A percentile compares a stretch with the other conserved stretches of the same genome.
Evolutionary conservation across 2,113 vertebrate species (phyloP).

Genomic region (Anseranas semipalmata): DNA sequence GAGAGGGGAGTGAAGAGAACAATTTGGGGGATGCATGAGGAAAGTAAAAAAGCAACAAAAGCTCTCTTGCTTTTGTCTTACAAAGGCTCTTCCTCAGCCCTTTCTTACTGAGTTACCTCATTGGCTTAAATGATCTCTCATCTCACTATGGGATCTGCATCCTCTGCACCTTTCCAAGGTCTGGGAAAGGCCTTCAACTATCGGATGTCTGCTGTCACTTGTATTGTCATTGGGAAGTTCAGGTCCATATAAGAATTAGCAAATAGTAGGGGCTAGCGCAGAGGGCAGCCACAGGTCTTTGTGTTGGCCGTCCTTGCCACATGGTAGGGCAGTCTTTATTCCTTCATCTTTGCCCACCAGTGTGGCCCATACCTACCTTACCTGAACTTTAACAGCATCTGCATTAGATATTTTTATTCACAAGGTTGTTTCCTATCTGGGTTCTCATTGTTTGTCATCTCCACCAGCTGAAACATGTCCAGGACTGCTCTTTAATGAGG

Average conservation of each 20-base stretch:
- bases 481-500: neutral
- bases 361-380: neutral
- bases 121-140: neutral
- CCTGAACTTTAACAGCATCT: neutral
- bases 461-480: neutral
- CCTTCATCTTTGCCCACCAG: neutral
- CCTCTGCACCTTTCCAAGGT: neutral
- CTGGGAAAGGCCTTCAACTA: neutral
- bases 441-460: neutral
- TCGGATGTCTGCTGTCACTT: neutral
- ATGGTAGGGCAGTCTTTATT: neutral
- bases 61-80: neutral
- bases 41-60: neutral
- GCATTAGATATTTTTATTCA: neutral
- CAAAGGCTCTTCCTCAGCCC: neutral
- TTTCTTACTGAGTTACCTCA: neutral
- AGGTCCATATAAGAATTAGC: neutral
- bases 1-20: neutral
- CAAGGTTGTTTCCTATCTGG: neutral
- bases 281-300: fast-evolving
- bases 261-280: neutral
- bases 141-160: neutral
- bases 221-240: neutral
- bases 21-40: neutral
- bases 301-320: neutral